Base-by-base conservation (phyloP, 2,797 vertebrate species). In the Falco biarmicus region DNA sequence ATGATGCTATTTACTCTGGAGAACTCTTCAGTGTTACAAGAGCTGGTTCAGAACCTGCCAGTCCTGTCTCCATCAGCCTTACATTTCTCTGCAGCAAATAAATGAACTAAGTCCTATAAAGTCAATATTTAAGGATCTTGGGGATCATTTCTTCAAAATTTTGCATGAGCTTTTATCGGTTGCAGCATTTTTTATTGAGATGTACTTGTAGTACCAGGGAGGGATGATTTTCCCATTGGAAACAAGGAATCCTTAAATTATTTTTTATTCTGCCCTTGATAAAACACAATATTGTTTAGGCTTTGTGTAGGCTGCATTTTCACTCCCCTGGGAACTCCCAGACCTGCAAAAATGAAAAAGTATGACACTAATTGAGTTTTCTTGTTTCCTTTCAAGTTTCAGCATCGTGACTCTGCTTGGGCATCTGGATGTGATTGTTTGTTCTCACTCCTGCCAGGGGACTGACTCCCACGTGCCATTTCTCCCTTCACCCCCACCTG, bases 341-440 rank as follows among this genome's bases (percentile, higher is more conserved):
- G 61, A 84, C 29, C 37, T 59, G 47, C 17, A 74, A 95, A 91
- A 66, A 48, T 51, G 5, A 45, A 57, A 45, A 87, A 70, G 25
- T 32, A 25, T 69, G 53, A 61, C 47, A 71, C n/a, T 93, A 93
- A 89, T 56, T 75, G 81, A 61, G 34, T 94, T 93, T 81, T 91
- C 91, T 87, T 95, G 90, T 93, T 95, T 71, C 10, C 34, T 95
- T 91, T 89, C 29, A 70, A 37, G 34, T 87, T 80, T 64, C 75
- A 78, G 43, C 56, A 26, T 85, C 9, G 12, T 95, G 95, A 91
- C 47, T 92, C 12, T 37, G 20, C 69, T 85, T 83, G 61, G 76
- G 47, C 71, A 56, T 78, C 68, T 85, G 84, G 64, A 66, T 0
- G 5, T 19, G n/a, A 64, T 21, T 76, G 61, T 53, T 83, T 78